phyloP scores from a whole-genome alignment of 2,797 vertebrate species.

The Liasis olivaceus region DNA sequence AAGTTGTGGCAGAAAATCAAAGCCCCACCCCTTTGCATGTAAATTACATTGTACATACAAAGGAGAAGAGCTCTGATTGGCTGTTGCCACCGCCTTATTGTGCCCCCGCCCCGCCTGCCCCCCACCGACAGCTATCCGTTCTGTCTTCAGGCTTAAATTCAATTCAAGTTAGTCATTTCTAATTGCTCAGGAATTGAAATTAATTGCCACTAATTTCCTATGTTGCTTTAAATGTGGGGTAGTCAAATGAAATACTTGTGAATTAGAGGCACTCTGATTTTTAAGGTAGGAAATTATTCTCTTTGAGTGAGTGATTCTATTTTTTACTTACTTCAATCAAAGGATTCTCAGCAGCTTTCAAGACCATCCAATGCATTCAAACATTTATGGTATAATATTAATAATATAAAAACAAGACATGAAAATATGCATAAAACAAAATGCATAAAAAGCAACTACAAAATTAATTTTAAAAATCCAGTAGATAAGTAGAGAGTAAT shows the following conservation, averaged over 20 bases:
- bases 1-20: neutral
- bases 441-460: neutral
- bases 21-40: neutral
- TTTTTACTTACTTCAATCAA: neutral
- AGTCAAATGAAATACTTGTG: neutral
- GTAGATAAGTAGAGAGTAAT: neutral
- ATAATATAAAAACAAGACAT: neutral
- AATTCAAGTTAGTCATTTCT: constrained; percentile 24
- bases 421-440: neutral
- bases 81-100: neutral
- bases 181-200: neutral
- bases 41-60: neutral
- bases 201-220: neutral
- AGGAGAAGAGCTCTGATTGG: neutral
- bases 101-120: neutral
- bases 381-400: neutral
- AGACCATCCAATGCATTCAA: neutral
- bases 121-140: neutral
- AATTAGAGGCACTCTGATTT: neutral
- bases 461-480: neutral
- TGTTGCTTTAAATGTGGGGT: neutral
- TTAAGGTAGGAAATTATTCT: neutral
- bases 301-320: neutral
- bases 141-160: neutral
- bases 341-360: neutral